Percentiles rank a stretch among this genome's conserved stretches.
Conservation (phyloP, 2,797 vertebrate species). For the Gobionotothen gibberifrons region DNA sequence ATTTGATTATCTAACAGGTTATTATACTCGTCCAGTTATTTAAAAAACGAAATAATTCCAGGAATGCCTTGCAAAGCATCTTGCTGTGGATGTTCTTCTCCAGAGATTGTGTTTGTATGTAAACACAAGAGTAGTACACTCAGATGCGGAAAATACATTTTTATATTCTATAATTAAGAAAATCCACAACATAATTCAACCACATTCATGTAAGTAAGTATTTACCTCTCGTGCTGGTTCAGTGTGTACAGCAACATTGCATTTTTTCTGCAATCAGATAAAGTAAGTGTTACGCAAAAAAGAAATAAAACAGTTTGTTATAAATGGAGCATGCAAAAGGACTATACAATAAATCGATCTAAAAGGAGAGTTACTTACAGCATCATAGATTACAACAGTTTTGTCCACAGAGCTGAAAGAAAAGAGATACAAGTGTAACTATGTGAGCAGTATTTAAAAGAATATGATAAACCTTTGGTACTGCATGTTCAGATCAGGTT, state of each 20-base stretch:
- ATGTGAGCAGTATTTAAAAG: neutral
- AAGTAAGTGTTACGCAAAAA: slow-evolving; percentile 28
- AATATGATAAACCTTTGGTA: neutral
- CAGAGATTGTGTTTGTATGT: slow-evolving; percentile 1
- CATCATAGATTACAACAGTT: slow-evolving; percentile 82
- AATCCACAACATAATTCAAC: neutral
- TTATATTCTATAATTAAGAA: neutral
- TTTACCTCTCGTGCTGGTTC: slow-evolving; percentile 91
- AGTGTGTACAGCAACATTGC: slow-evolving; percentile 88
- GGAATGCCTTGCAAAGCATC: slow-evolving; percentile 1
- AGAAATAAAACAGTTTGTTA: neutral
- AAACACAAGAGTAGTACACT: neutral
- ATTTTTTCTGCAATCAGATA: slow-evolving; percentile 82
- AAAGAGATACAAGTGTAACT: slow-evolving; percentile 10
- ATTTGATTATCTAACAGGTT: neutral
- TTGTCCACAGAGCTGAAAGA: slow-evolving; percentile 84
- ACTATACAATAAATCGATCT: neutral
- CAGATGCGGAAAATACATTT: neutral
- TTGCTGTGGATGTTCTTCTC: neutral
- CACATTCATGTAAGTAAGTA: neutral
- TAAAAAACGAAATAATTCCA: neutral
- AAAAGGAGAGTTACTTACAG: slow-evolving; percentile 73
- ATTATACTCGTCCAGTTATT: neutral
- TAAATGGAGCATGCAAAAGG: neutral
- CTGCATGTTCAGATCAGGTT: slow-evolving; percentile 14